Conservation (phyloP, 2,888 invertebrate species). For the Melanostoma scalare region DNA sequence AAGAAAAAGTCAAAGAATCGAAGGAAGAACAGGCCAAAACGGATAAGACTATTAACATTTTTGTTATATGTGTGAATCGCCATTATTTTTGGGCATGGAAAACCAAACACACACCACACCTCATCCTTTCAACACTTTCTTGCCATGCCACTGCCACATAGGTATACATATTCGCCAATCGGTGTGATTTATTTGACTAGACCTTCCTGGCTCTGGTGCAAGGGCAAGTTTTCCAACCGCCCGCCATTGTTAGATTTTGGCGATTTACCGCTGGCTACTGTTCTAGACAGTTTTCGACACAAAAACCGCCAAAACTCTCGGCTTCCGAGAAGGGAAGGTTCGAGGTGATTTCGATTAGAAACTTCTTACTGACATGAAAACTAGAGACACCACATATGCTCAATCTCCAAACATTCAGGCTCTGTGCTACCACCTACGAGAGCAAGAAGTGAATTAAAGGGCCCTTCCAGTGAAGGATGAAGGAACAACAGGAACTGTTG, state of each 20-base stretch:
- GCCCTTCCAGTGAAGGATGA: conserved; percentile 1
- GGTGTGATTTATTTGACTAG: conserved; percentile 68
- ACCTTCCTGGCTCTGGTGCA: conserved; percentile 45
- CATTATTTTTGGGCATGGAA: conserved; percentile 11
- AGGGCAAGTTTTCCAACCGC: conserved; percentile 16
- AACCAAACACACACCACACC: conserved; percentile 11
- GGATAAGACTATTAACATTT: conserved; percentile 18
- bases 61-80: conserved; percentile 25
- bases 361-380: conserved; percentile 64
- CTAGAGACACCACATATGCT: conserved; percentile 47
- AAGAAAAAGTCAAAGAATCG: neutral
- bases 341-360: conserved; percentile 41
- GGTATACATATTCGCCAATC: conserved; percentile 28
- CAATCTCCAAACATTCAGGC: conserved; percentile 2
- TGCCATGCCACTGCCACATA: neutral
- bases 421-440: neutral
- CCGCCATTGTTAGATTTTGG: conserved; percentile 46
- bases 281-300: conserved; percentile 50
- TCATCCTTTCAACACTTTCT: conserved; percentile 49
- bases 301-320: conserved; percentile 6
- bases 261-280: conserved; percentile 48
- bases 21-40: conserved; percentile 6
- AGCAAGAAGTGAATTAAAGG: conserved; percentile 12
- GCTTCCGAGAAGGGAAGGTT: neutral
- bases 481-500: conserved; percentile 60